phyloP scores from a whole-genome alignment of 2,797 vertebrate species.

The Hypotaenidia okinawae region DNA sequence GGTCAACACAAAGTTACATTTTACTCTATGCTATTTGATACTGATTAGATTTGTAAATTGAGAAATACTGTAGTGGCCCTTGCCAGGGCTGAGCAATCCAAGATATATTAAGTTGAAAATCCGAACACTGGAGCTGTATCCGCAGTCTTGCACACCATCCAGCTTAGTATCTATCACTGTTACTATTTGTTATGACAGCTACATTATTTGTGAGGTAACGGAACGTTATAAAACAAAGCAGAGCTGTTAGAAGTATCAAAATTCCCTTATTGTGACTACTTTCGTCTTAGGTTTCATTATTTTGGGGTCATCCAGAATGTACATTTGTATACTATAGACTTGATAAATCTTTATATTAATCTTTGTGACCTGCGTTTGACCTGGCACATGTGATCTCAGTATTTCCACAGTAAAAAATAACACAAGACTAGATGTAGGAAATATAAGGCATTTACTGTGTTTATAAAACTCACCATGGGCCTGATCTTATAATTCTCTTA shows the following conservation, averaged over 20 bases:
- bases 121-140: not conserved
- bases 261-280: constrained; percentile 27
- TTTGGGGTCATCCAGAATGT: not conserved
- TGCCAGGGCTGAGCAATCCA: constrained; percentile 18
- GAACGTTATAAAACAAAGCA: constrained; percentile 38
- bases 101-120: constrained; percentile 36
- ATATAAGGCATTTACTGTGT: constrained; percentile 32
- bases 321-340: constrained; percentile 1
- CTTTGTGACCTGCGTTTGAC: constrained; percentile 6
- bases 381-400: not conserved
- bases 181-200: constrained; percentile 62
- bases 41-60: constrained; percentile 35
- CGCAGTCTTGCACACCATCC: constrained; percentile 34
- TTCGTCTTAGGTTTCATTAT: constrained; percentile 1
- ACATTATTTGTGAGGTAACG: constrained; percentile 53
- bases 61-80: not conserved
- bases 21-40: not conserved
- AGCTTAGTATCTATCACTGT: constrained; percentile 38
- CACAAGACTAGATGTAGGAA: not conserved
- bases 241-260: constrained; percentile 42
- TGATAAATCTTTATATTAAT: constrained; percentile 55
- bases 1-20: not conserved
- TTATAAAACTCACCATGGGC: constrained; percentile 14
- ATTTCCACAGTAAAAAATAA: constrained; percentile 14
- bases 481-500: constrained; percentile 14